These are phyloP conservation scores for Silurus asotus DNA, from an alignment of 2,113 vertebrate genomes.

Conservation along the genomic window DNA sequence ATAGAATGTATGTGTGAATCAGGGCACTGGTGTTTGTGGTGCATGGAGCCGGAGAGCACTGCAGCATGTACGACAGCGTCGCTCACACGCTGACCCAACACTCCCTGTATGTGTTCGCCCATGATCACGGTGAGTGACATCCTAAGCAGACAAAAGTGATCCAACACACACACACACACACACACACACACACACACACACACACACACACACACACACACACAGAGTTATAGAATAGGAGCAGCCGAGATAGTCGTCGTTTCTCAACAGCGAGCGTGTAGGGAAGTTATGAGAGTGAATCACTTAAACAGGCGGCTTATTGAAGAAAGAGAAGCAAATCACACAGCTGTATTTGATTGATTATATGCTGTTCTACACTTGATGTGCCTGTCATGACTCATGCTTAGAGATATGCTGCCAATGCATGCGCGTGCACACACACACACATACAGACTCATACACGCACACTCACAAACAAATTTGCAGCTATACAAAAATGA, in stretches of 20 bases:
- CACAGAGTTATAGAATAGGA: neutral
- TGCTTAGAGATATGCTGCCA: conserved; percentile 26
- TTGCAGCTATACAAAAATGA: conserved; percentile 15
- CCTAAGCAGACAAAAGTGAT: neutral
- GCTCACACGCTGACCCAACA: conserved; percentile 81
- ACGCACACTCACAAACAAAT: neutral
- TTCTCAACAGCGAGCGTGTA: neutral
- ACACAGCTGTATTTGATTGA: conserved; percentile 40
- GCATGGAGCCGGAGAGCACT: conserved; percentile 92
- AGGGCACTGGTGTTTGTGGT: conserved; percentile 88
- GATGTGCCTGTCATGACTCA: conserved; percentile 41
- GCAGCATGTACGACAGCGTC: conserved; percentile 85
- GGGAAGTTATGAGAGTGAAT: conserved; percentile 27
- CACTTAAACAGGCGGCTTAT: conserved; percentile 11
- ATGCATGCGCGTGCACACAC: conserved; percentile 4
- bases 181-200: neutral
- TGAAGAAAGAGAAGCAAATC: conserved; percentile 23
- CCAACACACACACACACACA: neutral
- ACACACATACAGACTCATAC: neutral
- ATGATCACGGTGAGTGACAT: conserved; percentile 90
- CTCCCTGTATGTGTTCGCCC: conserved; percentile 85
- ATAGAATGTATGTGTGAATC: conserved; percentile 27
- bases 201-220: neutral
- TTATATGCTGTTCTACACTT: conserved; percentile 40
- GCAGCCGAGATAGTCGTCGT: neutral